Conservation (phyloP, 2,113 vertebrate genomes). For the Hemibagrus wyckioides region DNA sequence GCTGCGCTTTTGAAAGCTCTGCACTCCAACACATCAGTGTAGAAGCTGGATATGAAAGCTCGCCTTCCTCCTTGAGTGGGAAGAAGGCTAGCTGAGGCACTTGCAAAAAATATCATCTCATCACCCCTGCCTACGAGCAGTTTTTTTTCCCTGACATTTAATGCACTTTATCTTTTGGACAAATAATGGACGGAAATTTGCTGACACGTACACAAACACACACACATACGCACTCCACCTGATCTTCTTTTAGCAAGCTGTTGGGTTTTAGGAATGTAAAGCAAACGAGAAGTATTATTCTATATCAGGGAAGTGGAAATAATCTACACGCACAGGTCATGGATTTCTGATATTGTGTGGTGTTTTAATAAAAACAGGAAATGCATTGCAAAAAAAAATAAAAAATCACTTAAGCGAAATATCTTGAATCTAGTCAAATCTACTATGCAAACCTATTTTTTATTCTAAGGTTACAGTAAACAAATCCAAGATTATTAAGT, state of each 20-base stretch:
- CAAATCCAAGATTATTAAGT: too few species aligned
- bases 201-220: conserved; percentile 6
- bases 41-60: conserved; percentile 16
- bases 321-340: not conserved
- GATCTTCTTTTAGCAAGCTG: not conserved
- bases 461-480: too few species aligned
- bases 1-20: conserved; percentile 24
- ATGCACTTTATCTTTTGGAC: conserved; percentile 36
- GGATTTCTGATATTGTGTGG: not conserved
- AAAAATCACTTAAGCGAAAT: too few species aligned
- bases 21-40: not conserved
- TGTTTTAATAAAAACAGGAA: not conserved
- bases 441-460: too few species aligned
- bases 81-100: conserved; percentile 15
- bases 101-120: conserved; percentile 23
- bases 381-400: too few species aligned
- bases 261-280: conserved; percentile 3
- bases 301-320: conserved; percentile 8
- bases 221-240: not conserved
- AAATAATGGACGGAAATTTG: conserved; percentile 33
- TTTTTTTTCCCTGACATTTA: conserved; percentile 37
- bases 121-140: not conserved
- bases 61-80: not conserved
- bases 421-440: too few species aligned
- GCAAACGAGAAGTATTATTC: conserved; percentile 6